Evolutionary conservation across 2,888 invertebrate genomes (phyloP), one percentile per base, ranked within the genome.

Genomic region (Muschampia plurimacula): DNA sequence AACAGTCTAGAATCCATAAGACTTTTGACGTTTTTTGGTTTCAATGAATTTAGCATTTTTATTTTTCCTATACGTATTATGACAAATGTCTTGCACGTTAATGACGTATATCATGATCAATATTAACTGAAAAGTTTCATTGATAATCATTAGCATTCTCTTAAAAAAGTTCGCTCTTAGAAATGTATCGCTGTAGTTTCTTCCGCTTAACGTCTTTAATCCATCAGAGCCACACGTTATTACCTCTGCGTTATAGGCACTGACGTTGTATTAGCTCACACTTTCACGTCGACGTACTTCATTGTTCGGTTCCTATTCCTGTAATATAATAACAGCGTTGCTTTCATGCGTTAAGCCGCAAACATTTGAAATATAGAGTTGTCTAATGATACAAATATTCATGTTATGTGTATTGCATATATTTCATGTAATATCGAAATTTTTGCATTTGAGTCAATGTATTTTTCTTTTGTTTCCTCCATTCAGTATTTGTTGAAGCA

Each of bases 141-240:
- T 10, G 1, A 3, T 10, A 10, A 44, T 39, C 39, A 39, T 44
- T 10, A 44, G 12, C 12, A 44, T 44, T 44, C 2, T 44, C 2
- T 44, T 44, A 10, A 44, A 49, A n/a, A 15, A 15, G 15, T 52
- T 52, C 52, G 15, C 52, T 49, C 4, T n/a, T n/a, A 49, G 15
- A 52, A 52, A 15, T 52, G 52, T 52, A 15, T 39, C 36, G 13
- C 2, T 59, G 7, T 2, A 46, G 12, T 46, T 28, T 41, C 68
- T 74, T 66, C 69, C 67, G 32, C 79, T 82, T 81, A 81, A 82
- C 75, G 77, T 78, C 80, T 78, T 79, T 80, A 81, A 86, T 81
- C 86, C 80, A 81, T 84, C 82, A 83, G 81, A 82, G 77, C 74
- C 77, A 76, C 78, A 79, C 82, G 79, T 83, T 80, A 82, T 80